These are phyloP conservation scores for Monopterus albus DNA, from an alignment of 2,113 vertebrate species.

Conservation along the genomic window DNA sequence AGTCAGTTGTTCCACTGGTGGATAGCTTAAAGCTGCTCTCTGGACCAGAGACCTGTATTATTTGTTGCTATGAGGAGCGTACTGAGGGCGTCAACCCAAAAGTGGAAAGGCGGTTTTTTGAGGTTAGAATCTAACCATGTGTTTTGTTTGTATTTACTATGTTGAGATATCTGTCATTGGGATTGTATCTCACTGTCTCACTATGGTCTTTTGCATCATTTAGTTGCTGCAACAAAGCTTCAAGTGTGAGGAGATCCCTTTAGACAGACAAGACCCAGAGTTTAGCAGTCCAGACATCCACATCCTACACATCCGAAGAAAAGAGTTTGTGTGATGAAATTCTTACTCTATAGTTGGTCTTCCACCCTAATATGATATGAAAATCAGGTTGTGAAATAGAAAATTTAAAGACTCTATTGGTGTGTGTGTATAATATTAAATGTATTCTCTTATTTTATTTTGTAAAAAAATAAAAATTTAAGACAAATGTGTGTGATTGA, in stretches of 20 bases:
- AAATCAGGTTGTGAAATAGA: background rate
- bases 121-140: slow-evolving; percentile 79
- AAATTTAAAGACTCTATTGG: background rate
- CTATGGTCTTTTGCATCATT: slow-evolving; percentile 4
- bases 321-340: slow-evolving; percentile 26
- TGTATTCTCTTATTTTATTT: slow-evolving; percentile 6
- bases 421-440: background rate
- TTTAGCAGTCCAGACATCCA: slow-evolving; percentile 95
- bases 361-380: background rate
- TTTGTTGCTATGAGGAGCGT: slow-evolving; percentile 97
- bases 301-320: slow-evolving; percentile 84
- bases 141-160: background rate
- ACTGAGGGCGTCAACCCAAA: slow-evolving; percentile 93
- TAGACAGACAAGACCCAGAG: slow-evolving; percentile 91
- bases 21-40: slow-evolving; percentile 90
- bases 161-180: background rate
- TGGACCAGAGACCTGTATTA: slow-evolving; percentile 87
- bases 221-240: slow-evolving; percentile 91
- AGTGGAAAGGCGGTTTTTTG: slow-evolving; percentile 92
- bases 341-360: background rate
- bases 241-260: slow-evolving; percentile 87
- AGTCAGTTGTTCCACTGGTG: slow-evolving; percentile 92
- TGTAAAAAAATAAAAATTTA: background rate
- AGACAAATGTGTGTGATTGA: background rate
- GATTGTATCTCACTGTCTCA: background rate